Percentiles rank a stretch among this genome's conserved stretches.
These are phyloP conservation scores for Leucophenga montana DNA, from an alignment of 2,888 invertebrate genomes.

Conservation along the genomic window DNA sequence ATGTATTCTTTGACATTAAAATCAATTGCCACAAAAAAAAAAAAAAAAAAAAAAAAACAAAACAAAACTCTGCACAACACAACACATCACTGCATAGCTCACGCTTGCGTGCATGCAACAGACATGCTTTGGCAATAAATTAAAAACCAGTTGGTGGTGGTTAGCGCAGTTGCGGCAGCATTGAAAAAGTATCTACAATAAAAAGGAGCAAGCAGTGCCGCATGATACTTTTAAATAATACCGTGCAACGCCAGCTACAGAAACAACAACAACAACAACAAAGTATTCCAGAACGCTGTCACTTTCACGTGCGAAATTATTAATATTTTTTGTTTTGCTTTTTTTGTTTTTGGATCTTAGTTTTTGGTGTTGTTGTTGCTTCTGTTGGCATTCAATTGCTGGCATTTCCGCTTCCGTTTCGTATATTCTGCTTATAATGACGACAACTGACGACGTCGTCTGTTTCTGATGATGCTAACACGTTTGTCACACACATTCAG, in stretches of 20 bases:
- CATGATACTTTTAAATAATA: slow-evolving; percentile 12
- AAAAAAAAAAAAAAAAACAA: not conserved
- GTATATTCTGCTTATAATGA: slow-evolving; percentile 25
- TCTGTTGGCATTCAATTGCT: not conserved
- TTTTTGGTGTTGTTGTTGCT: no score
- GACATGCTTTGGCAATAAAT: slow-evolving; percentile 19
- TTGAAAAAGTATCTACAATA: slow-evolving; percentile 4
- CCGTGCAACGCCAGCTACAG: slow-evolving; percentile 20
- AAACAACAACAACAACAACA: not conserved
- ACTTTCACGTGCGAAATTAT: slow-evolving; percentile 65
- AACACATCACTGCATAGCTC: no score
- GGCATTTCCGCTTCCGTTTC: slow-evolving; percentile 15
- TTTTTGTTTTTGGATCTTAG: not conserved
- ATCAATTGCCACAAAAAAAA: no score
- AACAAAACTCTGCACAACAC: not conserved
- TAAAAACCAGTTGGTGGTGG: slow-evolving; percentile 12
- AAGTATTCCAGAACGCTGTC: slow-evolving; percentile 47
- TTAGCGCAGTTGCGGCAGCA: not conserved
- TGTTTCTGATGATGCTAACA: slow-evolving; percentile 58
- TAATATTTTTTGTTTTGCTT: slow-evolving; percentile 51
- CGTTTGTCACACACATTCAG: slow-evolving; percentile 26
- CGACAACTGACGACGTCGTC: slow-evolving; percentile 48
- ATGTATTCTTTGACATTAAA: no score
- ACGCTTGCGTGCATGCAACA: not conserved
- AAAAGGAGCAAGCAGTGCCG: slow-evolving; percentile 36